A percentile compares a stretch with the other conserved stretches of the same genome.
These are phyloP conservation scores for Acheta domesticus DNA, from an alignment of 2,888 invertebrate species.

Conservation along the genomic window DNA sequence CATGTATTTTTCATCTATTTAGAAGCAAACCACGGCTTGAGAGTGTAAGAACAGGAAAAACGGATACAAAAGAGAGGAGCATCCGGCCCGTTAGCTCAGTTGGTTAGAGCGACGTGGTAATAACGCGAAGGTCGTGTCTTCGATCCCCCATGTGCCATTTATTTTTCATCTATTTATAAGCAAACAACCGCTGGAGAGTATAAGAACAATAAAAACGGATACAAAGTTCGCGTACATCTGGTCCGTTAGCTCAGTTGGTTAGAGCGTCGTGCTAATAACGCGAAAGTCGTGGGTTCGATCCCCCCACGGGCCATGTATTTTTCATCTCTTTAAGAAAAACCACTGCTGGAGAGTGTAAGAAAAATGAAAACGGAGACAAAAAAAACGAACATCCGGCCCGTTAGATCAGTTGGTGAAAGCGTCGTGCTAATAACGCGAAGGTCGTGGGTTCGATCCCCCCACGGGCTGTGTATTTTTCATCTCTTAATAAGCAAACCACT, in stretches of 20 bases:
- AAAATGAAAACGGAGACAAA: too few species aligned
- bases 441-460: conserved; percentile 32
- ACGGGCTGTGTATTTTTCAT: too few species aligned
- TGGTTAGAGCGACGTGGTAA: background rate
- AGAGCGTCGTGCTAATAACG: conserved; percentile 32
- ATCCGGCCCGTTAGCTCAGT: background rate
- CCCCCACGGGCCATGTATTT: conserved; percentile 29
- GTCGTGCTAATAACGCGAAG: conserved; percentile 32
- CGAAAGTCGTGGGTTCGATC: conserved; percentile 32
- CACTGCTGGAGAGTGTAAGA: too few species aligned
- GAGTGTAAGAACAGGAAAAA: too few species aligned
- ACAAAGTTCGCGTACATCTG: too few species aligned
- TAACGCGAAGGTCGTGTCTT: conserved; percentile 33
- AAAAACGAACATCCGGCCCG: conserved; percentile 19
- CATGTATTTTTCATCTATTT: too few species aligned
- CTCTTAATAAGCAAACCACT: too few species aligned
- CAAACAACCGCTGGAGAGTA: too few species aligned
- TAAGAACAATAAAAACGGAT: too few species aligned
- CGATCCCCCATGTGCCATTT: conserved; percentile 32
- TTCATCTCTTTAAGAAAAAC: background rate
- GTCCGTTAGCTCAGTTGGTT: conserved; percentile 31
- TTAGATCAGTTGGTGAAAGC: conserved; percentile 31
- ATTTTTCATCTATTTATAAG: too few species aligned
- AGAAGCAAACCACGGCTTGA: too few species aligned
- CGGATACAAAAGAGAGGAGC: too few species aligned